Evolutionary conservation across 2,113 vertebrate species (phyloP), one percentile per base, ranked within the genome.

Genomic region (Oxygymnocypris stewartii): DNA sequence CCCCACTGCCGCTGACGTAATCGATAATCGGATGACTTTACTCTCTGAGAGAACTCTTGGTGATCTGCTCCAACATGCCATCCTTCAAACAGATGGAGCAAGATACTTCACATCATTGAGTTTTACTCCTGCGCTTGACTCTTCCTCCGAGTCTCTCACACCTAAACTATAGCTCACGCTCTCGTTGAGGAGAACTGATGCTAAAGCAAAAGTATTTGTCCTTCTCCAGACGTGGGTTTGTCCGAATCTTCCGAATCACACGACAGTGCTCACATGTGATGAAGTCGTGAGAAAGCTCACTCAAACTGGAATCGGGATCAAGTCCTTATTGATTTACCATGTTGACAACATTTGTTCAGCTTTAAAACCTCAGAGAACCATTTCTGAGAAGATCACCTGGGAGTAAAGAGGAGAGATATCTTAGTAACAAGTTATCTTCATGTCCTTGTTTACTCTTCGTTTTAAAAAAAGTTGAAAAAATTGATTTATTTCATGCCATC

Each of bases 1-100:
- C 90, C 67, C 90, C 91, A 16, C 49, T 87, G 88, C 91, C 90
- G 88, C 84, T 88, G 89, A 90, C 91, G 86, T 86, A 89, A 91
- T 89, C 88, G 84, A 84, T 88, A 49, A 71, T 31, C 31, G 31
- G 35, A 80, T 51, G 61, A 82, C 6, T 76, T 61, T 83, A 44
- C 57, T 77, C 37, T 82, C 57, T 40, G 9, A 54, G 47, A 77
- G 59, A 80, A 47, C 7, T 8, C 54, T 37, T 7, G 57, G 49
- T 6, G 42, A 82, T 13, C 31, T 37, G 63, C 6, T 54, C 79
- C 82, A 79, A 87, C 51, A 61, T 16, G 78, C 11, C 78, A 59
- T 42, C 51, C 51, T 31, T 80, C 54, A 80, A 63, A 57, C 25
- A 79, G 47, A 51, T 7, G 49, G 47, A 61, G 51, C 20, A 6